These are phyloP conservation scores for Grus americana DNA, from an alignment of 2,113 vertebrate genomes.

Conservation along the genomic window DNA sequence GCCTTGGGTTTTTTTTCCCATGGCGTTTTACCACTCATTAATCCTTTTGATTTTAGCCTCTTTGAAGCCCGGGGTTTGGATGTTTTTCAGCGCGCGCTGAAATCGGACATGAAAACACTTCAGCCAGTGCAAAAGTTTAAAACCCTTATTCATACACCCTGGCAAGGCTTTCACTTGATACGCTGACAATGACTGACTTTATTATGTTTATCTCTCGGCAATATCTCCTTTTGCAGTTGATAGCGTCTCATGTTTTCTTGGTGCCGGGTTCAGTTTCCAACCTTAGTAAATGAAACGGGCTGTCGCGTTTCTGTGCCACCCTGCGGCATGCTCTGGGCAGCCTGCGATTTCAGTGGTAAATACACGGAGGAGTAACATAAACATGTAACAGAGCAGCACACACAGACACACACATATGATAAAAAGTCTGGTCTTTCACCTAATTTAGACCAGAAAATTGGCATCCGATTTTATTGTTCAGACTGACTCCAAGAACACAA, in stretches of 20 bases:
- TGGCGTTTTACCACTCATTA: slow-evolving; percentile 23
- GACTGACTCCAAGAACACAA: slow-evolving; percentile 58
- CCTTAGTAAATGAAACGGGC: neutral
- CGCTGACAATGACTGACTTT: slow-evolving; percentile 3
- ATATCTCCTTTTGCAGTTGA: slow-evolving; percentile 38
- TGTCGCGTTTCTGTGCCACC: slow-evolving; percentile 30
- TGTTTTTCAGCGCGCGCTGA: neutral
- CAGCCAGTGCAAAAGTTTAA: slow-evolving; percentile 49
- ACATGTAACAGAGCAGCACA: slow-evolving; percentile 9
- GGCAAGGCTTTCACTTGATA: slow-evolving; percentile 11
- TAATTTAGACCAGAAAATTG: slow-evolving; percentile 74
- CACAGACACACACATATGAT: slow-evolving; percentile 42
- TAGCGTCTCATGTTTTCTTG: neutral
- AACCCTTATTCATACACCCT: slow-evolving; percentile 13
- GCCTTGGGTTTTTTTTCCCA: neutral
- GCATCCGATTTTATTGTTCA: slow-evolving; percentile 65
- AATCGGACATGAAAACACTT: slow-evolving; percentile 16
- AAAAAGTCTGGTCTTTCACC: slow-evolving; percentile 49
- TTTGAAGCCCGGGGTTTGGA: slow-evolving; percentile 51
- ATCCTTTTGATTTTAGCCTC: slow-evolving; percentile 50
- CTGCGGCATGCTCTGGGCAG: slow-evolving; percentile 19
- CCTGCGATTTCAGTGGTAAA: neutral
- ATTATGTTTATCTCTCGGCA: slow-evolving; percentile 56
- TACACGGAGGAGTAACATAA: slow-evolving; percentile 24
- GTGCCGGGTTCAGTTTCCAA: slow-evolving; percentile 56